Evolutionary conservation across 1,140 invertebrate genomes (phyloP).

Genomic region (Panulirus ornatus): DNA sequence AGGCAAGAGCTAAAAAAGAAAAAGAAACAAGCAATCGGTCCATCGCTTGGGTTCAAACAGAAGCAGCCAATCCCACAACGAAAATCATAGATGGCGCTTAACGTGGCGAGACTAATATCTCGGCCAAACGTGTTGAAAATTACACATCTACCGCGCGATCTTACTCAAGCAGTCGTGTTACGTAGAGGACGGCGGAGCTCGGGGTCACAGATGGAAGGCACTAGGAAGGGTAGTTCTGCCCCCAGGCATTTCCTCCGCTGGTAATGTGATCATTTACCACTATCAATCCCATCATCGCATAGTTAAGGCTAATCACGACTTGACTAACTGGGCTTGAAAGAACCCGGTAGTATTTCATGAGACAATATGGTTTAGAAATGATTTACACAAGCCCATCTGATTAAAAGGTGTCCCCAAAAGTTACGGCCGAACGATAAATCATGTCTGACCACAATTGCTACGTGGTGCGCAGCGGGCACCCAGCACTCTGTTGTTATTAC

Average conservation of each 20-base stretch:
- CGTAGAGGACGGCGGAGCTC: not conserved
- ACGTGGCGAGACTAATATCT: not conserved
- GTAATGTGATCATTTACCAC: no score
- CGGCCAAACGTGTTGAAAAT: no score
- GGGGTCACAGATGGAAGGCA: not conserved
- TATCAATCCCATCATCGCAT: no score
- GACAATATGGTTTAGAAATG: no score
- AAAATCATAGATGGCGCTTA: not conserved
- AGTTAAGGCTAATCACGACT: no score
- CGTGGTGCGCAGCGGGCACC: not conserved
- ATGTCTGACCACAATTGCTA: conserved; percentile 23
- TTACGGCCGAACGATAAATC: not conserved
- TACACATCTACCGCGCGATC: not conserved
- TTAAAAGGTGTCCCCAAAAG: no score
- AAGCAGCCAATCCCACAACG: not conserved
- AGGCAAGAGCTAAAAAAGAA: not conserved
- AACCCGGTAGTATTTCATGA: no score
- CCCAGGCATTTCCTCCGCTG: no score
- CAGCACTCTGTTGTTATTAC: no score
- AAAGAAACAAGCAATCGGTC: not conserved
- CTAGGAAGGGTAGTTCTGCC: not conserved
- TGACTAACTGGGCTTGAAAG: no score
- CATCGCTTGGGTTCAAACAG: not conserved
- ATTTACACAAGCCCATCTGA: no score
- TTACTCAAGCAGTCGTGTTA: no score